Percentiles rank a stretch among this genome's conserved stretches.
These are phyloP conservation scores for Athalia cordata DNA, from an alignment of 2,888 invertebrate species.

Conservation along the genomic window DNA sequence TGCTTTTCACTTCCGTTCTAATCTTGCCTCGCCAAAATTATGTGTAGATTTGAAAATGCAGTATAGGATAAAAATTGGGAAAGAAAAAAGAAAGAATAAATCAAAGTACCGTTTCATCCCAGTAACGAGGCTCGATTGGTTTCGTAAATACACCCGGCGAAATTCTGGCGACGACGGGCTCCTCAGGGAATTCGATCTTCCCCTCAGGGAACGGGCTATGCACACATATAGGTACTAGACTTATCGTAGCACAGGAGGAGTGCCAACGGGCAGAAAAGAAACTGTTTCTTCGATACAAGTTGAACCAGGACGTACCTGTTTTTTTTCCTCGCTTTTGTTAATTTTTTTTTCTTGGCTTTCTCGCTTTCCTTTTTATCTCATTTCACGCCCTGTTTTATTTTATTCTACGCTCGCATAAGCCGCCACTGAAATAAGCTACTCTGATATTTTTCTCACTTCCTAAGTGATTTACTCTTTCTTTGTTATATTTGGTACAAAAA, in stretches of 20 bases:
- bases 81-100: neutral
- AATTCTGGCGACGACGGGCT: constrained; percentile 19
- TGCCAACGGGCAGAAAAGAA: constrained; percentile 31
- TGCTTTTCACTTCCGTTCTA: neutral
- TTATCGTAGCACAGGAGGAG: neutral
- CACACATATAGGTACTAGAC: neutral
- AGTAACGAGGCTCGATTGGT: constrained; percentile 35
- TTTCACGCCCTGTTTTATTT: constrained; percentile 19
- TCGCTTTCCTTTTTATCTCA: neutral
- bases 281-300: constrained; percentile 29
- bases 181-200: constrained; percentile 32
- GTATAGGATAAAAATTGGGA: too few relatives aligned
- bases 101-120: constrained; percentile 1
- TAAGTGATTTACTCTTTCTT: too few relatives aligned
- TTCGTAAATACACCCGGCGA: constrained; percentile 24
- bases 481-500: neutral
- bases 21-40: too few relatives aligned
- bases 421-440: neutral
- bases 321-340: neutral
- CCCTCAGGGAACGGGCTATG: neutral
- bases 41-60: neutral
- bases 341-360: too few relatives aligned
- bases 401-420: neutral
- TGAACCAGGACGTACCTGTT: constrained; percentile 23
- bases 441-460: neutral